A percentile compares a stretch with the other conserved stretches of the same genome.
Conservation (phyloP, 2,113 vertebrate genomes). For the Mus musculus region GRCm39 chr15:24548501-24549000, state of each 20-base stretch:
- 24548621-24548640: not conserved
- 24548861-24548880: too few relatives aligned
- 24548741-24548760: not conserved
- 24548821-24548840: too few relatives aligned
- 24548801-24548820: not conserved
- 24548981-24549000: too few relatives aligned
- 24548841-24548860: too few relatives aligned
- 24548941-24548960: too few relatives aligned
- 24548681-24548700: slow-evolving; percentile 6
- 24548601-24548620: not conserved
- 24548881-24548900: too few relatives aligned
- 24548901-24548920: too few relatives aligned
- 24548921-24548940: too few relatives aligned
- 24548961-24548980: too few relatives aligned
- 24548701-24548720: not conserved
- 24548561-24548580: not conserved
- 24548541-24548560: not conserved
- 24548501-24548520: not conserved
- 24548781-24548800: not conserved
- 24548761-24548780: not conserved
- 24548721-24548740: slow-evolving; percentile 4
- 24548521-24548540: not conserved
- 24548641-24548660: not conserved
- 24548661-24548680: not conserved
- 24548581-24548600: not conserved